phyloP scores from a whole-genome alignment of 2,797 vertebrate genomes.

The Otolemur crassicaudatus region DNA sequence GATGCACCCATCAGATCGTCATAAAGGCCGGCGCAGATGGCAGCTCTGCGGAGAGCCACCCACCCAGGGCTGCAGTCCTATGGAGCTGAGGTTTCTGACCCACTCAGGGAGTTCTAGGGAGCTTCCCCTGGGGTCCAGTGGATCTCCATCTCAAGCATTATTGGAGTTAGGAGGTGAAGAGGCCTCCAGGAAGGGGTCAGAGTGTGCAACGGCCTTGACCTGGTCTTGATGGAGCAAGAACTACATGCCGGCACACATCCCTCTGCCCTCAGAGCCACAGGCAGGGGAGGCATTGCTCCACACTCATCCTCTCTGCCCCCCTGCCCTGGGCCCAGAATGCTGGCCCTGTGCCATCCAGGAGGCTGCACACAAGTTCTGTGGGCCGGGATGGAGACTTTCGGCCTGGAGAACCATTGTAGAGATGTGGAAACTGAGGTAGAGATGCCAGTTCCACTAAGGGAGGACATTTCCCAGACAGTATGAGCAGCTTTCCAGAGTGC shows the following conservation, averaged over 20 bases:
- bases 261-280: neutral
- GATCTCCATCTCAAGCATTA: neutral
- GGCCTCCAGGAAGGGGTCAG: too few species aligned
- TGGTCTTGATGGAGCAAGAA: neutral
- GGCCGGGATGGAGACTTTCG: neutral
- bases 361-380: neutral
- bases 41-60: rapidly evolving
- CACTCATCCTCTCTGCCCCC: rapidly evolving
- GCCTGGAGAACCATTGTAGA: neutral
- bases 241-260: neutral
- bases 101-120: neutral
- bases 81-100: neutral
- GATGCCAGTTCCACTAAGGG: rapidly evolving
- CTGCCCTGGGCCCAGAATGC: rapidly evolving
- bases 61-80: neutral
- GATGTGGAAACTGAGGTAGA: neutral
- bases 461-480: neutral
- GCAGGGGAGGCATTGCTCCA: neutral
- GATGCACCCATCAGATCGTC: neutral
- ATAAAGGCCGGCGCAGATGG: rapidly evolving
- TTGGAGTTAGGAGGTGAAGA: neutral
- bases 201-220: rapidly evolving
- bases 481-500: neutral
- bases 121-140: neutral
- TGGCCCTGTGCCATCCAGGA: too few species aligned